phyloP scores from a whole-genome alignment of 2,797 vertebrate species.

The Valencia hispanica region DNA sequence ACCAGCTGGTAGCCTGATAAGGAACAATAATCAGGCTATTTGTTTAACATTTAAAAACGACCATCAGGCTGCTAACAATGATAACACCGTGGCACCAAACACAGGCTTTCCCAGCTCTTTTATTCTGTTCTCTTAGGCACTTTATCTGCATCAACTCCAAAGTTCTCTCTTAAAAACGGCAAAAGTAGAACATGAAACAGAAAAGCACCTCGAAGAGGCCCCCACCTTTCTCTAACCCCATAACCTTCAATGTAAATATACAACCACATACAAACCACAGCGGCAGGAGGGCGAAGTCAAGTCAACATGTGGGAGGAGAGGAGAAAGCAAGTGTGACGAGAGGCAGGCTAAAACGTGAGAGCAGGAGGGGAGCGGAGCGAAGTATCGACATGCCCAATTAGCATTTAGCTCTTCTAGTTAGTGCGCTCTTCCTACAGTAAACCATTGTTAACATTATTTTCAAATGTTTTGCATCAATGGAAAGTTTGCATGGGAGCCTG shows the following conservation, averaged over 20 bases:
- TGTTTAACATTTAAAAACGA: slow-evolving; percentile 63
- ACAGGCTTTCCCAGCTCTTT: slow-evolving; percentile 13
- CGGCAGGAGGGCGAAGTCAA: slow-evolving; percentile 17
- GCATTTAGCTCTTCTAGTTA: slow-evolving; percentile 13
- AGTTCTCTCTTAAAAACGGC: slow-evolving; percentile 13
- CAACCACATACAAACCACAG: slow-evolving; percentile 39
- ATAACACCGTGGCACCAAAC: slow-evolving; percentile 44
- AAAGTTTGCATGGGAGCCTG: slow-evolving; percentile 50
- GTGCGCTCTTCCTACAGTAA: slow-evolving; percentile 16
- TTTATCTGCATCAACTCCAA: slow-evolving; percentile 18
- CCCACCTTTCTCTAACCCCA: slow-evolving; percentile 46
- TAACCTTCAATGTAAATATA: slow-evolving; percentile 72
- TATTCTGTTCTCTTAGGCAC: slow-evolving; percentile 17
- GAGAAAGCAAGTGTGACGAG: slow-evolving; percentile 44
- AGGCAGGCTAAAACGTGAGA: slow-evolving; percentile 22
- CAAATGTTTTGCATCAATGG: slow-evolving; percentile 46
- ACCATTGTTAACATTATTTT: slow-evolving; percentile 50
- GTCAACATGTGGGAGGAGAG: slow-evolving; percentile 39
- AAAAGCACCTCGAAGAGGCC: slow-evolving; percentile 32
- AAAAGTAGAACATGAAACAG: slow-evolving; percentile 24
- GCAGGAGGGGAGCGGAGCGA: not conserved
- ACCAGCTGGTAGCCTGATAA: slow-evolving; percentile 50
- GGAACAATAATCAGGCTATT: slow-evolving; percentile 64
- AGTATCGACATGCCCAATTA: slow-evolving; percentile 46
- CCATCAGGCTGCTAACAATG: slow-evolving; percentile 62